Evolutionary conservation across 1,140 invertebrate genomes (phyloP), one percentile per base, ranked within the genome.

Genomic region (Brachionus sp.): DNA sequence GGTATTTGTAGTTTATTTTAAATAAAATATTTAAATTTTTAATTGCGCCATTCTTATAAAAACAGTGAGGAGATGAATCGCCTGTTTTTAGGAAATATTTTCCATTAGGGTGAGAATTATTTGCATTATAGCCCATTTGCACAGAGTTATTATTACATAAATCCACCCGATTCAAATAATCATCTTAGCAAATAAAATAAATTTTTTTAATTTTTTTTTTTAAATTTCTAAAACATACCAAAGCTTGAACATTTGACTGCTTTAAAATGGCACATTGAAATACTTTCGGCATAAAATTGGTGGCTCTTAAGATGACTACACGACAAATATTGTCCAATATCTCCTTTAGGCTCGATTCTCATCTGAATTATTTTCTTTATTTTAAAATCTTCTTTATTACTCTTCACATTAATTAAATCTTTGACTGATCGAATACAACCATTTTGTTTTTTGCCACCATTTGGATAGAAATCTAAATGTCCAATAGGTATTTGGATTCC

Each of bases 391-490:
- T 75, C 70, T 16, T 16, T 16, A 16, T 23, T 53, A 10, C 7
- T 1, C 12, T 66, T 37, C 29, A 4, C 0, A 37, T 68, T 68
- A 7, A n/a, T 68, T 35, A 35, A 13, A 44, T 12, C 19, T 75
- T 75, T 5, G 6, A 42, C 16, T 70, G 7, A 33, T n/a, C n/a
- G 6, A n/a, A 50, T 3, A 39, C 84, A 84, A 10, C 64, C 70
- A 13, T 46, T 19, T 62, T 84, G 88, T 95, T 94, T 33, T 16
- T 93, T 90, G 19, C 78, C 78, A 23, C 84, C 84, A 42, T 84
- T 84, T 19, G 84, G 84, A 42, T 77, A 84, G 33, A 84, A 84
- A 16, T 84, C 84, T 5, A 90, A 91, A 84, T 93, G 90, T 13
- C 93, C 93, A 7, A 93, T 86, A 0, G 91, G 85, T 10, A 37